A percentile compares a stretch with the other conserved stretches of the same genome.
Conservation (phyloP, 1,140 invertebrate species). For the Wasmannia auropunctata region DNA sequence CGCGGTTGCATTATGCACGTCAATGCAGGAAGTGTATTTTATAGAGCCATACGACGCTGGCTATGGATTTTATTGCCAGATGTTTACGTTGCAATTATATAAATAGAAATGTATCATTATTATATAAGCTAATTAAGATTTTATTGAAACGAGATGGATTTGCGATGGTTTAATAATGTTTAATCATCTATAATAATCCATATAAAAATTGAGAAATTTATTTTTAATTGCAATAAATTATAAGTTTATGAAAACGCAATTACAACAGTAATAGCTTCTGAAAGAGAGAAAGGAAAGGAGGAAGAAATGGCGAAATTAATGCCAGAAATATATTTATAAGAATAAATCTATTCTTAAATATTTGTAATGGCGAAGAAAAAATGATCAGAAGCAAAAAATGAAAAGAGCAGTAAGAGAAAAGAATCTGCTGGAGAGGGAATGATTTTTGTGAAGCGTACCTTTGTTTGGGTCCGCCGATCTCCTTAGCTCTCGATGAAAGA, state of each 20-base stretch:
- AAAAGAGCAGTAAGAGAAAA: background rate
- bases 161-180: background rate
- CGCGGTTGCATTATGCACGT: background rate
- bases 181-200: background rate
- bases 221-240: background rate
- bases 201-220: background rate
- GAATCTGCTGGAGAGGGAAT: background rate
- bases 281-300: too few species aligned
- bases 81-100: background rate
- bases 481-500: conserved; percentile 19
- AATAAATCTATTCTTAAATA: background rate
- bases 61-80: background rate
- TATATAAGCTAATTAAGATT: background rate
- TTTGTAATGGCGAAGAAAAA: background rate
- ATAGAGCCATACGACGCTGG: background rate
- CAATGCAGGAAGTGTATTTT: background rate
- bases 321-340: too few species aligned
- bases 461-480: conserved; percentile 45
- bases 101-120: background rate
- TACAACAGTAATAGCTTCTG: background rate
- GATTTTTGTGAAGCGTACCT: conserved; percentile 42
- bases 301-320: background rate
- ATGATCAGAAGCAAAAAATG: background rate
- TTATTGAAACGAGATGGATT: background rate
- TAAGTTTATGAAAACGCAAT: background rate